Percentiles rank a stretch among this genome's conserved stretches.
Evolutionary conservation across 2,888 invertebrate genomes (phyloP).

Genomic region (Neria commutata): DNA sequence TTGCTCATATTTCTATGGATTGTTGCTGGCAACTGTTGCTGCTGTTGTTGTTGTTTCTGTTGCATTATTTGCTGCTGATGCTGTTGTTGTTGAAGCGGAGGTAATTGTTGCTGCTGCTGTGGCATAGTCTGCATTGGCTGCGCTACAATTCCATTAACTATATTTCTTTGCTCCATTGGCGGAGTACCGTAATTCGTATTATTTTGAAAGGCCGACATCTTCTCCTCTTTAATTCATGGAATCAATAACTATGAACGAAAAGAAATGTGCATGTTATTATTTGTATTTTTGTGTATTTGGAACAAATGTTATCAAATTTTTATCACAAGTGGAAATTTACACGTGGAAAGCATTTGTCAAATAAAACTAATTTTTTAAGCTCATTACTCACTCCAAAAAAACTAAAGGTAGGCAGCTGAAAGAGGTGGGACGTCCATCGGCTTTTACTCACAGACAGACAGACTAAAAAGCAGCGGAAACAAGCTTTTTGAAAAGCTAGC

Average conservation of each 20-base stretch:
- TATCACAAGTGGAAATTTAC: too few relatives aligned
- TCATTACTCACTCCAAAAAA: too few relatives aligned
- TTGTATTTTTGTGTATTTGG: too few relatives aligned
- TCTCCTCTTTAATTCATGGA: conserved; percentile 18
- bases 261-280: conserved; percentile 37
- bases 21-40: background rate
- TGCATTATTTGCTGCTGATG: conserved; percentile 15
- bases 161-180: conserved; percentile 36
- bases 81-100: conserved; percentile 11
- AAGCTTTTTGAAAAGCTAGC: too few relatives aligned
- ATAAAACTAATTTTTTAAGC: too few relatives aligned
- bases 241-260: conserved; percentile 27
- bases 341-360: too few relatives aligned
- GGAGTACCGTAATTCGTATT: conserved; percentile 39
- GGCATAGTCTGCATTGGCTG: background rate
- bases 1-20: conserved; percentile 32
- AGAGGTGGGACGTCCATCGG: too few relatives aligned
- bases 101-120: conserved; percentile 22
- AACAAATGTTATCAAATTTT: too few relatives aligned
- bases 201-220: conserved; percentile 42
- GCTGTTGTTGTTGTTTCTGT: background rate
- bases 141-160: conserved; percentile 45
- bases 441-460: too few relatives aligned
- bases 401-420: too few relatives aligned
- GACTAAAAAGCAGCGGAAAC: too few relatives aligned